Evolutionary conservation across 2,888 invertebrate species (phyloP), one percentile per base, ranked within the genome.

Genomic region (Heliconius hortense): DNA sequence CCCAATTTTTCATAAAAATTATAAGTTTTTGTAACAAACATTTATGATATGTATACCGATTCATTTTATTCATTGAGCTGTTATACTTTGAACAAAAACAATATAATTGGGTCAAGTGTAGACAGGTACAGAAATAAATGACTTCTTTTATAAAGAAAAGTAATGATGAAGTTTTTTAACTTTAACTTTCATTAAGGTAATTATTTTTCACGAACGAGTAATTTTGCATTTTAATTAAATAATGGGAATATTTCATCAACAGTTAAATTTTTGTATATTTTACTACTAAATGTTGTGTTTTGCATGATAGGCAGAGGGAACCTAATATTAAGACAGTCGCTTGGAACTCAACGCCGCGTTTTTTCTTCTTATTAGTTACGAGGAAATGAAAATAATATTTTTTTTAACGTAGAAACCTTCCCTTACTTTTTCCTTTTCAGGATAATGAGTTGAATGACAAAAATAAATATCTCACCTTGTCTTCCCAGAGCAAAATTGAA

Each of bases 81-180:
- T 48, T 68, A 28, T 15, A 53, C 68, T 53, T 53, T 21, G 21
- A 68, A 68, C 53, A 13, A 68, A 68, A 68, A 53, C 53, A 68
- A 0, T 53, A 18, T 53, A 68, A 68, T 68, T 53, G 28, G 48
- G 68, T 68, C 68, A 68, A 68, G 68, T 68, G 48, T 21, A 68
- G 48, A 28, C 48, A 53, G 68, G 48, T 53, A 53, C 28, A 18
- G 53, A 53, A 68, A 68, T 68, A 68, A 68, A 53, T 43, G 68
- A 48, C 53, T 68, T 68, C 68, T 67, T 67, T 48, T 67, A 48
- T 68, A 26, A 18, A 5, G 68, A 28, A 68, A 28, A 68, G 48
- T 28, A 68, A 68, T 68, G 48, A 67, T 48, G 28, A 48, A 67
- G 28, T 68, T 28, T 48, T 43, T 21, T 48, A 68, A 13, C 28